phyloP scores from a whole-genome alignment of 2,113 vertebrate genomes.

The Callipepla californica region DNA sequence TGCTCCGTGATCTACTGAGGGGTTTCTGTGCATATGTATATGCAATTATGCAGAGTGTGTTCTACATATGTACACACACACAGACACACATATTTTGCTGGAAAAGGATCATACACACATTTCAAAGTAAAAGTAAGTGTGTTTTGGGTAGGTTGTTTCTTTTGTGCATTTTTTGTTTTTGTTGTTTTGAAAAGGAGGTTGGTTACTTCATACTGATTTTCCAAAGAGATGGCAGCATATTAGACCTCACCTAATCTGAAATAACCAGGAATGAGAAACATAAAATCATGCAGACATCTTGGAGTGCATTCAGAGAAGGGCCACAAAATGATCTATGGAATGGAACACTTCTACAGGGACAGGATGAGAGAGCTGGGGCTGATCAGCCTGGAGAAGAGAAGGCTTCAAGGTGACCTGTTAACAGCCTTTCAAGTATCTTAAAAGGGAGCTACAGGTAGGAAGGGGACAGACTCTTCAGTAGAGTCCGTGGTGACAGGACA shows the following conservation, averaged over 20 bases:
- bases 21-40: background rate
- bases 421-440: too few relatives aligned
- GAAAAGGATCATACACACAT: background rate
- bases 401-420: too few relatives aligned
- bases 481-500: too few relatives aligned
- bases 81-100: background rate
- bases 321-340: too few relatives aligned
- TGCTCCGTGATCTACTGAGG: background rate
- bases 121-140: background rate
- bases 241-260: background rate
- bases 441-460: too few relatives aligned
- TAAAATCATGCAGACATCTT: too few relatives aligned
- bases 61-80: background rate
- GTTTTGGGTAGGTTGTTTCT: background rate
- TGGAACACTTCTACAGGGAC: too few relatives aligned
- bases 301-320: too few relatives aligned
- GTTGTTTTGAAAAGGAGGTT: background rate
- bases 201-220: background rate
- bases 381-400: too few relatives aligned
- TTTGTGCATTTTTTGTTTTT: background rate
- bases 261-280: background rate
- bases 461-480: too few relatives aligned
- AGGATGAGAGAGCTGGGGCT: too few relatives aligned
- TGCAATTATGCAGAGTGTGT: background rate
- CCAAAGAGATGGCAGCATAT: background rate